Evolutionary conservation across 2,797 vertebrate genomes (phyloP), one percentile per base, ranked within the genome.

Genomic region (Australoheros facetus): DNA sequence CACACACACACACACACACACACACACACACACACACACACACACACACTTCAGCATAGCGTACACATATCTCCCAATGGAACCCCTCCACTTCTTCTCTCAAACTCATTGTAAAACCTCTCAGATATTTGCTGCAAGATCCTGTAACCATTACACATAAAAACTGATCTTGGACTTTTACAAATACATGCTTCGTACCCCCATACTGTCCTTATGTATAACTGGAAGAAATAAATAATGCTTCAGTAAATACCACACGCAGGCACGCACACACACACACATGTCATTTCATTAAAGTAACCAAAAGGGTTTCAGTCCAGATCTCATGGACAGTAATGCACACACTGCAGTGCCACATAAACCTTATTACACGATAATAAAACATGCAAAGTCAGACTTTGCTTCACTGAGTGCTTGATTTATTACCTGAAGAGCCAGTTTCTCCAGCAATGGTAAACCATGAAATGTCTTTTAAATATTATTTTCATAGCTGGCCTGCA

Each of bases 101-200:
- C 78, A 85, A 86, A 89, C 71, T 89, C 87, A 86, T 88, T 89
- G 87, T 85, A 86, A 89, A 92, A 84, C 87, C 86, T 83, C 73
- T 85, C 62, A 82, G 90, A 92, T 89, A 79, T 90, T 92, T 91
- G 79, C 83, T 87, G 85, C 82, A 92, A 88, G 82, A 88, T 84
- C 86, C 85, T 85, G 81, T 80, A 87, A 88, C 75, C 71, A 71
- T 88, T 90, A 77, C 85, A 81, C 39, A 71, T 28, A 82, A 78
- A 85, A 77, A 85, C 39, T 78, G 82, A 81, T 54, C 78, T 48
- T 7, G 30, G 85, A 78, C 78, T 82, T 82, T 81, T 71, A 77
- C 58, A 32, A 72, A 45, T 77, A 56, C 60, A 85, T 86, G 81
- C 58, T 64, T 60, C 39, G 23, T 77, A 56, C 77, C 80, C 78